Base-by-base conservation (phyloP, 2,113 vertebrate genomes). In the Sylvietta virens region DNA sequence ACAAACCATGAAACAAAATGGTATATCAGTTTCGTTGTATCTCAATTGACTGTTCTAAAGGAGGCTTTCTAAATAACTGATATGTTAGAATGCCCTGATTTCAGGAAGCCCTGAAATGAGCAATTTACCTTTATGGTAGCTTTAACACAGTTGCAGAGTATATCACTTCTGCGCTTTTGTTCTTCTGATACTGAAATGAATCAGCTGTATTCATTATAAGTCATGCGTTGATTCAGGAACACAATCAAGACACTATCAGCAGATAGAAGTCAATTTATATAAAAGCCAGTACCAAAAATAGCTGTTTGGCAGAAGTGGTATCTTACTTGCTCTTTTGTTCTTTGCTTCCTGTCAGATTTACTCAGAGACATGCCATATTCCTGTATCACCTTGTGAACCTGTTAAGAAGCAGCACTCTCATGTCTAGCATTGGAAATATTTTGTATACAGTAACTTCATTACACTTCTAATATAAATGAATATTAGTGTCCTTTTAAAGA, bases 231-330 rank as follows among this genome's bases (percentile, higher is more conserved):
- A 69, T 72, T 83, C 77, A 39, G 10, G 11, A 91, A 64, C 48
- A 89, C 60, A 90, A 42, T 65, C 67, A 45, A 87, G 78, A 45
- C 42, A 26, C 70, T 37, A 6, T 64, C 28, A 70, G 42, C 80
- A 47, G 50, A 30, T 51, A 66, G 53, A 92, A 91, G 26, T 73
- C 22, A 61, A 5, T 39, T 85, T 50, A 40, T 48, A 40, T 60
- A 48, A 85, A 92, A 92, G 72, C 83, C 88, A 79, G n/a, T 81
- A 78, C 64, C 56, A 91, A 91, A 96, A 92, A 73, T 35, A 79
- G 16, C 5, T 74, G 14, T 60, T 78, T 51, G 40, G 73, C 88
- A 77, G 47, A 82, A 80, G 15, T 51, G 56, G 35, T 84, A 73
- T 64, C 56, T 73, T 62, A 80, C 1, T 54, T 82, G 47, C 22